These are phyloP conservation scores for Odiellus spinosus DNA, from an alignment of 2,888 invertebrate species.

Conservation along the genomic window DNA sequence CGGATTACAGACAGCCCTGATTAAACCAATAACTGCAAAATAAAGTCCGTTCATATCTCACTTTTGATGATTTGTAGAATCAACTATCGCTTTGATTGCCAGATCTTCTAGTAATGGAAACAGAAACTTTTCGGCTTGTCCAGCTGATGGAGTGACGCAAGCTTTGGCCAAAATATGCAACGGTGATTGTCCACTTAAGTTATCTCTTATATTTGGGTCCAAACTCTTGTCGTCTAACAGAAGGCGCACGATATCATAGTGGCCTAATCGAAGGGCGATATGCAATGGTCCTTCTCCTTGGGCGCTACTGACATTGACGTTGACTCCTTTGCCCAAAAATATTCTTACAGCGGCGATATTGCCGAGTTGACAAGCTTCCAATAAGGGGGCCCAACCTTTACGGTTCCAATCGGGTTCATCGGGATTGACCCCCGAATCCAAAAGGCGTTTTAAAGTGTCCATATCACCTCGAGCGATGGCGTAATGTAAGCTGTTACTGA, in stretches of 20 bases:
- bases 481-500: conserved; percentile 4
- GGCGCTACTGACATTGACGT: conserved; percentile 13
- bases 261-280: conserved; percentile 13
- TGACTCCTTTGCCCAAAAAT: conserved; percentile 8
- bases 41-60: no score
- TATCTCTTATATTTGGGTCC: conserved; percentile 13
- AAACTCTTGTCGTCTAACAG: conserved; percentile 14
- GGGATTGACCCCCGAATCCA: conserved; percentile 11
- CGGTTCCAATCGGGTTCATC: conserved; percentile 17
- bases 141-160: conserved; percentile 5
- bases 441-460: conserved; percentile 6
- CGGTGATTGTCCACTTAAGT: conserved; percentile 14
- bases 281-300: conserved; percentile 19
- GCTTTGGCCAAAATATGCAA: conserved; percentile 15
- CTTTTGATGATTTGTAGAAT: no score
- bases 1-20: no score
- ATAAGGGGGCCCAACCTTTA: conserved; percentile 14
- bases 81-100: conserved; percentile 2
- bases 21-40: no score
- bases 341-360: conserved; percentile 9
- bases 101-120: conserved; percentile 7
- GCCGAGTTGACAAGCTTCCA: conserved; percentile 15
- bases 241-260: conserved; percentile 10
- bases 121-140: conserved; percentile 4
- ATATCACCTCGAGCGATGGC: conserved; percentile 13